These are phyloP conservation scores for Rhabdophis nuchalis DNA, from an alignment of 2,797 vertebrate species.

Conservation along the genomic window DNA sequence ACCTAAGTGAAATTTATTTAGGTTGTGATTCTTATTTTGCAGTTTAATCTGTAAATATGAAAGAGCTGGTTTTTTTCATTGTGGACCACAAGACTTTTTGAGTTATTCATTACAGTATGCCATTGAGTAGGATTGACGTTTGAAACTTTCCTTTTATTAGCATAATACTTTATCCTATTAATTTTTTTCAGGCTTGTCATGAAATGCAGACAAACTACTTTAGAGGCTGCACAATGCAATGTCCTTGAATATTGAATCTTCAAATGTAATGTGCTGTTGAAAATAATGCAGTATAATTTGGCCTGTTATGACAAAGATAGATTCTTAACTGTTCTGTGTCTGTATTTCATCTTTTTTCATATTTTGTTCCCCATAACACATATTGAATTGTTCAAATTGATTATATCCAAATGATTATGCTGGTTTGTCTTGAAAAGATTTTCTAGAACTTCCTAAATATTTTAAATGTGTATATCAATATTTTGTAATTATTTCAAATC, in stretches of 20 bases:
- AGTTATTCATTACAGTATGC: neutral
- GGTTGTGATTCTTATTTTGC: conserved; percentile 6
- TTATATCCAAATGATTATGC: conserved; percentile 57
- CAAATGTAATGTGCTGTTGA: conserved; percentile 37
- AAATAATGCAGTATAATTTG: conserved; percentile 10
- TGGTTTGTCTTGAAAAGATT: conserved; percentile 35
- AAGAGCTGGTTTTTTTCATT: neutral
- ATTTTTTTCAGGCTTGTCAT: neutral
- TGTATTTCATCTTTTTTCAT: conserved; percentile 43
- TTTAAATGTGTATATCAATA: neutral
- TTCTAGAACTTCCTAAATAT: neutral
- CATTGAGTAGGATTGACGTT: neutral
- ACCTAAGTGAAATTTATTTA: neutral
- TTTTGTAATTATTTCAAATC: neutral
- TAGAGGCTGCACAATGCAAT: conserved; percentile 35
- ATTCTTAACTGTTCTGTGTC: conserved; percentile 31
- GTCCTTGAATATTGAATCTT: conserved; percentile 8
- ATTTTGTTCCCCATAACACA: conserved; percentile 25
- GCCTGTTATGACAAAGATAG: conserved; percentile 15
- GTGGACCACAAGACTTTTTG: neutral
- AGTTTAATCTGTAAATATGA: neutral
- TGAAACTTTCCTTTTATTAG: neutral
- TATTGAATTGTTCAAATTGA: conserved; percentile 40
- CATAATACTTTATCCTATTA: neutral
- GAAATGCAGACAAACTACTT: neutral